Evolutionary conservation across 1,140 invertebrate genomes (phyloP), one percentile per base, ranked within the genome.

Genomic region (Carposina sasakii): DNA sequence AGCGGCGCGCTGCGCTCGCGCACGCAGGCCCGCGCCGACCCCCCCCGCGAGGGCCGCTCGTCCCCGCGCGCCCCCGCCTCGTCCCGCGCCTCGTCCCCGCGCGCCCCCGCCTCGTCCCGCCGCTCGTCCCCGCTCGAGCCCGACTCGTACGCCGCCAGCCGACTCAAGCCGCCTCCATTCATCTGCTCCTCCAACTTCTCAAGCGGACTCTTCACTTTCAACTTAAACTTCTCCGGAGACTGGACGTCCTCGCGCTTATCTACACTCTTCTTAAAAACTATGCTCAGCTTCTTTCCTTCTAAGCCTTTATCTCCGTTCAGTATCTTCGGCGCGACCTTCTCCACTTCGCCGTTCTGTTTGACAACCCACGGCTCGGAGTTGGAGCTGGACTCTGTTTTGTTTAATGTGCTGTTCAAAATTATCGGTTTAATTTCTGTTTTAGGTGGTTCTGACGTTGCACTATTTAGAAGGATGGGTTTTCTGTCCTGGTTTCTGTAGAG

Each of bases 21-120:
- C 85, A 86, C 0, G 88, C 86, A 19, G 84, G 85, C 86, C 86
- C 3, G 84, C 74, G 9, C 81, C 74, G 47, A 81, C 81, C 6
- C 81, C 71, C 54, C 85, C 85, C 0, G 86, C 86, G 10, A 76
- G 71, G 9, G 86, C 76, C 20, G 78, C 62, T n/a, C 76, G 64
- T 2, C 63, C 57, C 33, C 64, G 65, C 8, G 74, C 61, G 6
- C 65, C 64, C 10, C 62, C 53, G 39, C 76, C 70, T 4, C 76
- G 58, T 33, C 71, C 72, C 0, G 72, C 54, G 40, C 31, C 68
- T 55, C 0, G n/a, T 77, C 68, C 34, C 52, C 53, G 0, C 72
- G 54, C 40, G 79, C 79, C n/a, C n/a, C 2, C 54, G 40, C 31
- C 68, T 55, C 0, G n/a, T 77, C 68, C 34, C 52, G 53, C 0